phyloP scores from a whole-genome alignment of 2,888 invertebrate genomes.

The Synergus gifuensis region DNA sequence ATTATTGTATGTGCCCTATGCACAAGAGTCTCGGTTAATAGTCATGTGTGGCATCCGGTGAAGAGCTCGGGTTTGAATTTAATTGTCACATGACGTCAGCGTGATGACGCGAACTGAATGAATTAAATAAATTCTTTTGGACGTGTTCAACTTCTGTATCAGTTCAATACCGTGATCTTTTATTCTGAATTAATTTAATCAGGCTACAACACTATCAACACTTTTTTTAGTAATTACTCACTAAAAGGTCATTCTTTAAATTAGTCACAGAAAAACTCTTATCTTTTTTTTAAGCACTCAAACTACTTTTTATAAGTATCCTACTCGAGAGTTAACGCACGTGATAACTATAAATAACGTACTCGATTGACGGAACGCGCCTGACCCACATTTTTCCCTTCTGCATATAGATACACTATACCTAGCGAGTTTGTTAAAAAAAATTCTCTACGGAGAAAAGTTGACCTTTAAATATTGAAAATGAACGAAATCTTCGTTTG shows the following conservation, averaged over 20 bases:
- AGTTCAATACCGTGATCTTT: neutral
- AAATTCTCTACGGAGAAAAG: neutral
- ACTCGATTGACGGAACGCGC: conserved; percentile 27
- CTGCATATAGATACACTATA: neutral
- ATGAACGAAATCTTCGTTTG: neutral
- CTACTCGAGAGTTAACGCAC: conserved; percentile 18
- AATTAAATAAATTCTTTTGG: conserved; percentile 26
- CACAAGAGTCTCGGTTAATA: conserved; percentile 20
- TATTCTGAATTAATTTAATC: neutral
- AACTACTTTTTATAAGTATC: conserved; percentile 23
- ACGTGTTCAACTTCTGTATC: conserved; percentile 4
- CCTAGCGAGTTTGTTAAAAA: neutral
- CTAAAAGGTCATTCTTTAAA: neutral
- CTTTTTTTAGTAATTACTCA: neutral
- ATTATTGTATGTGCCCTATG: conserved; percentile 1
- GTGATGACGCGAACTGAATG: conserved; percentile 19
- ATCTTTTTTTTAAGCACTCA: neutral
- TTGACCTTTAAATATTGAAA: conserved; percentile 15
- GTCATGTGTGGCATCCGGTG: conserved; percentile 25
- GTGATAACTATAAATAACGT: conserved; percentile 37
- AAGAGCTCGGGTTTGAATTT: conserved; percentile 19
- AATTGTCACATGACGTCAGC: conserved; percentile 34
- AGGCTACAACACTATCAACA: neutral
- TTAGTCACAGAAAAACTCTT: neutral
- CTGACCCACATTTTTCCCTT: conserved; percentile 37